These are phyloP conservation scores for Papilio gigon DNA, from an alignment of 2,888 invertebrate genomes.

Conservation along the genomic window DNA sequence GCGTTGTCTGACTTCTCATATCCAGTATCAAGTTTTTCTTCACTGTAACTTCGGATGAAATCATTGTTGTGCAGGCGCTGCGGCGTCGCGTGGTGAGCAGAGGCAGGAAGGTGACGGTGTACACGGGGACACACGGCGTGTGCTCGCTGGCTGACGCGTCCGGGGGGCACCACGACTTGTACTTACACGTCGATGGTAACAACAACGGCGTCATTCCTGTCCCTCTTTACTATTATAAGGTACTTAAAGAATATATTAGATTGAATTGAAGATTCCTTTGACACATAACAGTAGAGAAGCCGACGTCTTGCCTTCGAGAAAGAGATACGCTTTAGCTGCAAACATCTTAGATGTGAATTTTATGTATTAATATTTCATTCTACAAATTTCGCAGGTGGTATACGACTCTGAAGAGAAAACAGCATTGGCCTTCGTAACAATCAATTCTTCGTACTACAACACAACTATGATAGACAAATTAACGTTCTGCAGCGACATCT, in stretches of 20 bases:
- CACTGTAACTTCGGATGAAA: too few relatives aligned
- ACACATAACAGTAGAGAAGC: too few relatives aligned
- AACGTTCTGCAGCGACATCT: constrained; percentile 66
- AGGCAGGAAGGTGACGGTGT: constrained; percentile 52
- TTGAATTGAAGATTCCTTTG: neutral
- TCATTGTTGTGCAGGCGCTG: constrained; percentile 54
- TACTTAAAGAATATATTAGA: constrained; percentile 41
- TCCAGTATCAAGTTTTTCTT: too few relatives aligned
- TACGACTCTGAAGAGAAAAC: constrained; percentile 55
- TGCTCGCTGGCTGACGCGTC: constrained; percentile 51
- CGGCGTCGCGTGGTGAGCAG: constrained; percentile 57
- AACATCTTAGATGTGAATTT: too few relatives aligned
- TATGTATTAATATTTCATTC: neutral
- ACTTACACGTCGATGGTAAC: constrained; percentile 60
- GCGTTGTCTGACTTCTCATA: too few relatives aligned
- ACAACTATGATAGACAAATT: constrained; percentile 49
- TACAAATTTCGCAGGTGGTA: constrained; percentile 64
- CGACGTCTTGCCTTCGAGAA: too few relatives aligned
- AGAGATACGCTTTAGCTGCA: too few relatives aligned
- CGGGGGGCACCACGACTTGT: constrained; percentile 50
- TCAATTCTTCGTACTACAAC: constrained; percentile 69
- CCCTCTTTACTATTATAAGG: constrained; percentile 73
- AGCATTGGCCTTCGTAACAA: constrained; percentile 65
- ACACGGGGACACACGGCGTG: constrained; percentile 65
- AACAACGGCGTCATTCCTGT: constrained; percentile 68